A percentile compares a stretch with the other conserved stretches of the same genome.
These are phyloP conservation scores for Syngnathus acus DNA, from an alignment of 2,797 vertebrate species.

Conservation along the genomic window DNA sequence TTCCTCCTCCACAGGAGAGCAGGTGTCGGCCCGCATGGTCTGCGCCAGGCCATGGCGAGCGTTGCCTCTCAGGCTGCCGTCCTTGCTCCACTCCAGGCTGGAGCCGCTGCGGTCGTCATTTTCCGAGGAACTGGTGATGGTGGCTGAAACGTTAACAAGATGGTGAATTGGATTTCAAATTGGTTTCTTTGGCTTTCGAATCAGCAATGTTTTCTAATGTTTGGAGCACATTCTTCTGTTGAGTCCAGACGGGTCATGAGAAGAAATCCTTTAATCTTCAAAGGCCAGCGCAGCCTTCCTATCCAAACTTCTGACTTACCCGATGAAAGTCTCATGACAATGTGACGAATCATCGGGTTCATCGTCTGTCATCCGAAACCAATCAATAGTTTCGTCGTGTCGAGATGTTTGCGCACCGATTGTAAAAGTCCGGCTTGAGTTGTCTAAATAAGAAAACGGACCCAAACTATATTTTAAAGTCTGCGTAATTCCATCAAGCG, in stretches of 20 bases:
- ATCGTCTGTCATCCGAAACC: constrained; percentile 26
- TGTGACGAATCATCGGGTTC: constrained; percentile 29
- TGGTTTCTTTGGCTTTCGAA: no score
- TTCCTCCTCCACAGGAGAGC: constrained; percentile 94
- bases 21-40: constrained; percentile 80
- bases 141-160: constrained; percentile 68
- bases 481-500: constrained; percentile 22
- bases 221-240: not conserved
- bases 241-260: constrained; percentile 42
- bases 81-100: constrained; percentile 96
- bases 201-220: no score
- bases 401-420: not conserved
- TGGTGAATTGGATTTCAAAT: no score
- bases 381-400: not conserved
- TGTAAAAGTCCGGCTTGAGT: constrained; percentile 3
- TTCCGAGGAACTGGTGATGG: constrained; percentile 97
- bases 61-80: constrained; percentile 82
- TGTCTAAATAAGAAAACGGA: constrained; percentile 13
- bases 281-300: constrained; percentile 13
- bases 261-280: constrained; percentile 54
- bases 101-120: constrained; percentile 97
- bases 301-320: constrained; percentile 24
- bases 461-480: constrained; percentile 25
- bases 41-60: constrained; percentile 77
- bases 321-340: constrained; percentile 16